A percentile compares a stretch with the other conserved stretches of the same genome.
Evolutionary conservation across 2,888 invertebrate genomes (phyloP).

Genomic region (Habroteleia sp.): DNA sequence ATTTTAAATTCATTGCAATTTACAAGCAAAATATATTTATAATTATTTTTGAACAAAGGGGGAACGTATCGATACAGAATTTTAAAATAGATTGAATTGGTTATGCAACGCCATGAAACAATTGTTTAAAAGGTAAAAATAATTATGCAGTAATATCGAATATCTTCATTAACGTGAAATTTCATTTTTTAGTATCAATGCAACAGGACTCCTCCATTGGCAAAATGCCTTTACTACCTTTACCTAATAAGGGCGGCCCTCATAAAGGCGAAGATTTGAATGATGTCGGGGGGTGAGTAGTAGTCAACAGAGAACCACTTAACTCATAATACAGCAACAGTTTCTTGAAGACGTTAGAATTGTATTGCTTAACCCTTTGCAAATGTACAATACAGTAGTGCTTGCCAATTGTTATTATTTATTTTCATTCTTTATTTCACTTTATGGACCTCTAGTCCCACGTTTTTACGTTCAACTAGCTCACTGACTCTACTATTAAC

Average conservation of each 20-base stretch:
- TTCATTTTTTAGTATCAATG: conserved; percentile 51
- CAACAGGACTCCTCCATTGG: conserved; percentile 67
- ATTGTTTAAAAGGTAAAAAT: too few relatives aligned
- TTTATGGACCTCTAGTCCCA: background rate
- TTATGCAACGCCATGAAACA: background rate
- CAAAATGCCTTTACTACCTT: conserved; percentile 74
- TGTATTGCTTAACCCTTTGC: conserved; percentile 54
- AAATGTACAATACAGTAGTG: conserved; percentile 73
- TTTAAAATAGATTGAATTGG: too few relatives aligned
- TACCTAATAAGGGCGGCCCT: conserved; percentile 77
- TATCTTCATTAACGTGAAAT: too few relatives aligned
- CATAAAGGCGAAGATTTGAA: conserved; percentile 81
- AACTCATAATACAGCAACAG: conserved; percentile 47
- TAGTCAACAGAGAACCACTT: conserved; percentile 63
- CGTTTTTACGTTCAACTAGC: background rate
- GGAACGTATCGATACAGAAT: too few relatives aligned
- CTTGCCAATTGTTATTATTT: conserved; percentile 73
- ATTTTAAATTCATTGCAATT: too few relatives aligned
- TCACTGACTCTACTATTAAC: background rate
- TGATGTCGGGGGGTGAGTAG: conserved; percentile 84
- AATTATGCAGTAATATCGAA: too few relatives aligned
- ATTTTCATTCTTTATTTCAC: conserved; percentile 33
- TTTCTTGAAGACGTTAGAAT: conserved; percentile 62
- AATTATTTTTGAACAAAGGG: too few relatives aligned
- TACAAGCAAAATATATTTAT: too few relatives aligned